Conservation (phyloP, 2,888 invertebrate genomes). For the Chloroclystis v-ata region DNA sequence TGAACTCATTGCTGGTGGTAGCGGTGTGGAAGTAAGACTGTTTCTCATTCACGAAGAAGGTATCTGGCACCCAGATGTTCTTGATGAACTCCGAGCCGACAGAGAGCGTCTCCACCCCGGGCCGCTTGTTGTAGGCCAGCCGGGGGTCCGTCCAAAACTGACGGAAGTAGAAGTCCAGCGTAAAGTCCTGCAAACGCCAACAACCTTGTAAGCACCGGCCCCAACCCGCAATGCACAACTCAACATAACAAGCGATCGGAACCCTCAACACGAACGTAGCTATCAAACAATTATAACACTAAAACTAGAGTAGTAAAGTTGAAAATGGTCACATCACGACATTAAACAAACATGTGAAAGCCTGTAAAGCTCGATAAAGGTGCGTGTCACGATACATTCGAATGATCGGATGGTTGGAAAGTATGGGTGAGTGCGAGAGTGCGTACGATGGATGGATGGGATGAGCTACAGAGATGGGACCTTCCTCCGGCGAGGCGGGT, state of each 20-base stretch:
- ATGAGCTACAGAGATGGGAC: conserved; percentile 10
- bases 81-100: conserved; percentile 95
- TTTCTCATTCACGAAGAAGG: conserved; percentile 99
- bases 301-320: conserved; percentile 9
- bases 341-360: conserved; percentile 27
- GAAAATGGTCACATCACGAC: conserved; percentile 26
- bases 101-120: conserved; percentile 90
- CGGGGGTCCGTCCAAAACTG: conserved; percentile 98
- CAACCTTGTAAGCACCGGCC: neutral
- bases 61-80: conserved; percentile 99
- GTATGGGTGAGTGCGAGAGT: conserved; percentile 13
- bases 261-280: conserved; percentile 16
- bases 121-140: conserved; percentile 90
- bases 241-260: conserved; percentile 12
- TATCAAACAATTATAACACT: conserved; percentile 5
- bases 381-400: conserved; percentile 20
- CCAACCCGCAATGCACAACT: neutral
- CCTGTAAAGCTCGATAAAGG: conserved; percentile 22
- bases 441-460: conserved; percentile 9
- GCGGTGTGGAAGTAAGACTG: conserved; percentile 99
- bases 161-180: conserved; percentile 97
- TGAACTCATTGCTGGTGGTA: conserved; percentile 98
- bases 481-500: conserved; percentile 8
- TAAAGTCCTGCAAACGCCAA: conserved; percentile 85
- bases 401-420: conserved; percentile 18